Conservation (phyloP, 2,797 vertebrate species). For the Molothrus ater region DNA sequence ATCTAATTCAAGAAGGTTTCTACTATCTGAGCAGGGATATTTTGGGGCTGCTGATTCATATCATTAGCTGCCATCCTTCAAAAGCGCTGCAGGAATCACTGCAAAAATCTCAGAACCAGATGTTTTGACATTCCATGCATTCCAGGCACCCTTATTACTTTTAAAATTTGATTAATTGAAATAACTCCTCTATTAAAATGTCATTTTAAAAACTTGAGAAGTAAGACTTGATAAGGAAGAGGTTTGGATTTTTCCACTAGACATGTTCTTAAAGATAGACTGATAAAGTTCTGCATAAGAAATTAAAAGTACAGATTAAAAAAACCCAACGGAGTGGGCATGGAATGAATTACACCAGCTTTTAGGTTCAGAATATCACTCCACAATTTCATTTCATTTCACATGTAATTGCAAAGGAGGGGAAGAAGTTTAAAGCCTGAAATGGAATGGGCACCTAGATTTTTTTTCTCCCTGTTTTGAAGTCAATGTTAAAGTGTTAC, state of each 20-base stretch:
- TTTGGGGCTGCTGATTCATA: slow-evolving; percentile 25
- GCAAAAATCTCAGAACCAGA: slow-evolving; percentile 3
- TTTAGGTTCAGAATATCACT: neutral
- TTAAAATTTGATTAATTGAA: neutral
- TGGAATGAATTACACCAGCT: slow-evolving; percentile 11
- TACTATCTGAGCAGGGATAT: neutral
- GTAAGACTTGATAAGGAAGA: neutral
- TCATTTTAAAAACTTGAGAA: slow-evolving; percentile 12
- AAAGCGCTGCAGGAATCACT: slow-evolving; percentile 15
- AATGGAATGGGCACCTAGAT: neutral
- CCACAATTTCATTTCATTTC: neutral
- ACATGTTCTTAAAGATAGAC: neutral
- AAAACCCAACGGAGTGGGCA: neutral
- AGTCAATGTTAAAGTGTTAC: neutral
- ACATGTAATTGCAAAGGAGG: neutral
- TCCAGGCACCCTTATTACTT: neutral
- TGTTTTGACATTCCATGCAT: neutral
- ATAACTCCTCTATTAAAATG: neutral
- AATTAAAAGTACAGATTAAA: neutral
- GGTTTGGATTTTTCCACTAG: slow-evolving; percentile 10
- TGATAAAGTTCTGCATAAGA: neutral
- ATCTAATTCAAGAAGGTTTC: neutral
- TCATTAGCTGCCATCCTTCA: slow-evolving; percentile 4
- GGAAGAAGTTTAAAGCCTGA: neutral
- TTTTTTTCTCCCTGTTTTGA: neutral